Conservation (phyloP, 2,113 vertebrate species). For the Trematocara stigmaticum region DNA sequence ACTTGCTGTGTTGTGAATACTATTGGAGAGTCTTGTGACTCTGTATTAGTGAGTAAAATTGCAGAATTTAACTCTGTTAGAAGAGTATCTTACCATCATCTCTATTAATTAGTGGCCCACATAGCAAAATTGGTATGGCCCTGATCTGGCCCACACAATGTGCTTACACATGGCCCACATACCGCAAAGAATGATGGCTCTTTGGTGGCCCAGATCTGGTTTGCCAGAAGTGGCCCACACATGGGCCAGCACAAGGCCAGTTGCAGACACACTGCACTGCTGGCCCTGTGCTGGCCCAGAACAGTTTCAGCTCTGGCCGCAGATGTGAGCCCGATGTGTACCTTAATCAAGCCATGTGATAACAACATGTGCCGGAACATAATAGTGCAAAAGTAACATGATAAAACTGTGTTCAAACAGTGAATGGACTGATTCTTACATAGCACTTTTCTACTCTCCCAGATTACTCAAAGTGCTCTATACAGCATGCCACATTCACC, state of each 20-base stretch:
- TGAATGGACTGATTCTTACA: neutral
- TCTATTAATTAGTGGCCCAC: neutral
- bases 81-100: neutral
- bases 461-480: no score
- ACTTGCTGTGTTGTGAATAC: neutral
- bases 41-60: neutral
- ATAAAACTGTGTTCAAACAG: neutral
- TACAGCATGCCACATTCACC: no score
- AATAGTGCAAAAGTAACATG: neutral
- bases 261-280: neutral
- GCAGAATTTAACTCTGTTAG: neutral
- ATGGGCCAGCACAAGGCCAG: neutral
- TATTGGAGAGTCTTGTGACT: neutral
- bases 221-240: neutral
- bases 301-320: neutral
- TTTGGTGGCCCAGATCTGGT: neutral
- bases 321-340: neutral
- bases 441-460: neutral
- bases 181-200: fast-evolving
- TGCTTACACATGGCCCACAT: neutral
- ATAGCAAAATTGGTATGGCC: neutral
- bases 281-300: neutral
- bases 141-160: fast-evolving
- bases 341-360: neutral
- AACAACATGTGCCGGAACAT: neutral